phyloP scores from a whole-genome alignment of 2,888 invertebrate species.

The Drosophila yooni region DNA sequence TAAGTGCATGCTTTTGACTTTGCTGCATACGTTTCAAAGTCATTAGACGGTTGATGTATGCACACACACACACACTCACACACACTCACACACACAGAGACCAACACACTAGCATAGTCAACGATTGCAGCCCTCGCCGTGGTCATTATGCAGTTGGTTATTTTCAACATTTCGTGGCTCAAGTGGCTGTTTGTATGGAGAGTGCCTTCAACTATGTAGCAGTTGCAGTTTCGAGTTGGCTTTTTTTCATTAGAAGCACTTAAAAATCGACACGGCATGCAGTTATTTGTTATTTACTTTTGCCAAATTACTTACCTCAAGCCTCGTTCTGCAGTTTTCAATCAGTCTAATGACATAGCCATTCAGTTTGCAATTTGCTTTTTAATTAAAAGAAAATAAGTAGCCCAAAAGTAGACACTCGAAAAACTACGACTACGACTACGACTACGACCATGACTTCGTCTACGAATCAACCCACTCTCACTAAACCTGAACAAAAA shows the following conservation, averaged over 20 bases:
- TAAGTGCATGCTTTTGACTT: conserved; percentile 78
- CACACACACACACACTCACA: conserved; percentile 18
- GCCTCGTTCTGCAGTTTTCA: conserved; percentile 62
- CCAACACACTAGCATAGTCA: conserved; percentile 15
- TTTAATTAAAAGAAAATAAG: conserved; percentile 78
- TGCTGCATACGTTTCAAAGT: conserved; percentile 67
- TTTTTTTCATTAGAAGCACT: conserved; percentile 71
- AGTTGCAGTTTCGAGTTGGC: conserved; percentile 50
- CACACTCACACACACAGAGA: not conserved
- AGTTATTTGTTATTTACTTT: conserved; percentile 75
- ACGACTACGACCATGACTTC: conserved; percentile 1
- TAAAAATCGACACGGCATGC: conserved; percentile 74
- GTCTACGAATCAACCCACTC: conserved; percentile 3
- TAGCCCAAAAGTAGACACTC: conserved; percentile 49
- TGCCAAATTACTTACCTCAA: conserved; percentile 69
- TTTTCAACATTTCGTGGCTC: conserved; percentile 73
- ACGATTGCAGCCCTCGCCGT: conserved; percentile 43
- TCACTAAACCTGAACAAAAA: conserved; percentile 45
- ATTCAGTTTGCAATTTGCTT: conserved; percentile 65
- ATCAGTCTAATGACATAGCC: conserved; percentile 73
- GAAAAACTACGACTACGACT: conserved; percentile 30
- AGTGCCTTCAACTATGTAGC: conserved; percentile 54
- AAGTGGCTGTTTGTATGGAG: conserved; percentile 69
- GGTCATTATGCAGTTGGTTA: conserved; percentile 77
- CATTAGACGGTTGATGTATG: conserved; percentile 50